Conservation (phyloP, 2,113 vertebrate species). For the Phalacrocorax pelagicus region DNA sequence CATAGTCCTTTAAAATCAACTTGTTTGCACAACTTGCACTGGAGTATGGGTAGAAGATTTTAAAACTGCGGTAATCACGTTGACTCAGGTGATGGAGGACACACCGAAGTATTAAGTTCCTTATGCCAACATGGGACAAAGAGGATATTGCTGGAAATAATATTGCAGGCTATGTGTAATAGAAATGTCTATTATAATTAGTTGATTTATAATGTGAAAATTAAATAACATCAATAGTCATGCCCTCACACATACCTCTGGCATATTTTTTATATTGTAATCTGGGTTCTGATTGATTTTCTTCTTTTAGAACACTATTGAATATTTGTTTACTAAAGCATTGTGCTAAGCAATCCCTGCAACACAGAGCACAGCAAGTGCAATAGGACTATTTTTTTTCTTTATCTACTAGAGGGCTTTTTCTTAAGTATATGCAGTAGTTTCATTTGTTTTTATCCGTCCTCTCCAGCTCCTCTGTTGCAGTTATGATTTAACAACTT, state of each 20-base stretch:
- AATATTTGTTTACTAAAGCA: not conserved
- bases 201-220: not conserved
- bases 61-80: not conserved
- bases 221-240: not conserved
- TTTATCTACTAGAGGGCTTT: not conserved
- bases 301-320: not conserved
- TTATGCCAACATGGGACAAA: not conserved
- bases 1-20: not conserved
- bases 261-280: not conserved
- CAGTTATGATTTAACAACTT: not conserved
- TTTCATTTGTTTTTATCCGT: not conserved
- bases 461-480: not conserved
- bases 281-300: not conserved
- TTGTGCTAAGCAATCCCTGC: not conserved
- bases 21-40: not conserved
- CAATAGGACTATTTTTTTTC: not conserved
- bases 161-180: not conserved
- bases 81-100: not conserved
- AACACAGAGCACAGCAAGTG: not conserved
- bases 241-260: not conserved
- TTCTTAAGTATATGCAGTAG: not conserved
- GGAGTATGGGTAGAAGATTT: not conserved
- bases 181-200: not conserved
- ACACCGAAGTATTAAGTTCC: not conserved
- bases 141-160: not conserved